These are phyloP conservation scores for Hormaphis cornu DNA, from an alignment of 1,140 invertebrate species.

Conservation along the genomic window DNA sequence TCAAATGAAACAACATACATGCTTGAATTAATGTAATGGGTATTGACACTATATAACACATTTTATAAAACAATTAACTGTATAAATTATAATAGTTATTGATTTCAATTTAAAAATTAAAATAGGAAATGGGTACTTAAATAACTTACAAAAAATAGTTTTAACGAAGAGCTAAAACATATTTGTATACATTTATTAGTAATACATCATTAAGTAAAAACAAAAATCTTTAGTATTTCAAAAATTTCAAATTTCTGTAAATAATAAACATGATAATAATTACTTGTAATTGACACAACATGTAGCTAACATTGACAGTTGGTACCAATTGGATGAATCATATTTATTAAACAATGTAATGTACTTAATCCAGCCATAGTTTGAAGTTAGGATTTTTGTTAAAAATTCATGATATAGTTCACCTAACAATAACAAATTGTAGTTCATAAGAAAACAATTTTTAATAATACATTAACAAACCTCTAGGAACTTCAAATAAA, in stretches of 20 bases:
- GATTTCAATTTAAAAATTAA: background rate
- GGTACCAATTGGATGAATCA: conserved; percentile 1
- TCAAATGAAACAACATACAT: background rate
- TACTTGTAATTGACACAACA: conserved; percentile 2
- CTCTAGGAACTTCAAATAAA: background rate
- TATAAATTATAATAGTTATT: too few species aligned
- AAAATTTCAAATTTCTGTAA: background rate
- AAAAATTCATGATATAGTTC: conserved; percentile 18
- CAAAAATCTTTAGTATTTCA: too few species aligned
- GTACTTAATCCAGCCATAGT: background rate
- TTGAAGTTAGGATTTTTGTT: background rate
- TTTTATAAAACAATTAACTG: too few species aligned
- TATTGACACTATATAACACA: too few species aligned
- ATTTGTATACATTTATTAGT: background rate
- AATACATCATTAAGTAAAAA: background rate
- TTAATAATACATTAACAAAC: background rate
- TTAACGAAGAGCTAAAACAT: background rate
- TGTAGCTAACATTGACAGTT: background rate
- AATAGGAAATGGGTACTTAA: background rate
- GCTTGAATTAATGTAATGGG: background rate
- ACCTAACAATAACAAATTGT: background rate
- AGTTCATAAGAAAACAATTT: background rate
- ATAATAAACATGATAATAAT: background rate
- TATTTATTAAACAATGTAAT: background rate
- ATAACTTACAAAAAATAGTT: background rate